Conservation (phyloP, 2,888 invertebrate species). For the Phyto melanocephala region DNA sequence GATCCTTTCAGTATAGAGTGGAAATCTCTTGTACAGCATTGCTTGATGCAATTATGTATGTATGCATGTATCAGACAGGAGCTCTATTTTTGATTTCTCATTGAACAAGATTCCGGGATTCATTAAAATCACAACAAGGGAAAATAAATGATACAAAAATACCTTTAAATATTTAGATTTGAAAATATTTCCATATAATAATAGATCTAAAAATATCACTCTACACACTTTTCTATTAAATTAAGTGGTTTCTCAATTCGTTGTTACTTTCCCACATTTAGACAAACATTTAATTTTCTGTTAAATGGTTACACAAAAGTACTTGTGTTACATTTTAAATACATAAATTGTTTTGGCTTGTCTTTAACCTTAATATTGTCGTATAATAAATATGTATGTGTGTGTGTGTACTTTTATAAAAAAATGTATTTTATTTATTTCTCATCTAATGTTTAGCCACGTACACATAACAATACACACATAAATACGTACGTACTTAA, state of each 20-base stretch:
- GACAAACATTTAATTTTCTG: not conserved
- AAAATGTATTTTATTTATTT: slow-evolving; percentile 27
- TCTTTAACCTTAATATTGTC: not conserved
- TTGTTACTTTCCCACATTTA: not conserved
- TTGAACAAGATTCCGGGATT: too few species aligned
- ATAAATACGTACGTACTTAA: not conserved
- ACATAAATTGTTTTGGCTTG: not conserved
- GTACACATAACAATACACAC: not conserved
- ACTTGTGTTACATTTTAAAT: slow-evolving; percentile 34
- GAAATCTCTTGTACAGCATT: too few species aligned
- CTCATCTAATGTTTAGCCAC: slow-evolving; percentile 41
- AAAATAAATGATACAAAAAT: too few species aligned
- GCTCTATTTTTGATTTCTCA: too few species aligned
- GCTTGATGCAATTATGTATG: too few species aligned
- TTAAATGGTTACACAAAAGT: not conserved
- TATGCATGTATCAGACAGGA: too few species aligned
- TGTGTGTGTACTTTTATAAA: not conserved
- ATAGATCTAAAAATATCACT: too few species aligned
- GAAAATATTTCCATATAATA: too few species aligned
- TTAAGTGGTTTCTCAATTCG: not conserved
- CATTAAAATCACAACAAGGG: too few species aligned
- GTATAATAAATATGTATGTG: not conserved
- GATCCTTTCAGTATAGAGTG: too few species aligned
- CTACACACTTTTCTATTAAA: too few species aligned
- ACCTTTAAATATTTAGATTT: too few species aligned